These are phyloP conservation scores for Phrixothrix hirtus DNA, from an alignment of 2,888 invertebrate genomes.

Conservation along the genomic window DNA sequence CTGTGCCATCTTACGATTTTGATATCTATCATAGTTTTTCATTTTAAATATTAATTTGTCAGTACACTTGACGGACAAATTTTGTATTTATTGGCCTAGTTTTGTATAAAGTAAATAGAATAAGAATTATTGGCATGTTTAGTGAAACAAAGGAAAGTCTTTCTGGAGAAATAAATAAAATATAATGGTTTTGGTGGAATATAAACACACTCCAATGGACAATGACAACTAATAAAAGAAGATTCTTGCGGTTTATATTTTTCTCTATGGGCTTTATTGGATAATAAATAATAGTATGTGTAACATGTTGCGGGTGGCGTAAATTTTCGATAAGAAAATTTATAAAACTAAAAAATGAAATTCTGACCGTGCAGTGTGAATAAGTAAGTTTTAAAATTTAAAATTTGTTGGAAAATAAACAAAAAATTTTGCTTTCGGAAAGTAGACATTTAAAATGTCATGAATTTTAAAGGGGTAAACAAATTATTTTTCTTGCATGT, in stretches of 20 bases:
- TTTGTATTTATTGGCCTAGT: too few species aligned
- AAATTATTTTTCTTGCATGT: slow-evolving; percentile 7
- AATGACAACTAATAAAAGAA: slow-evolving; percentile 10
- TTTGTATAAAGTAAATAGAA: too few species aligned
- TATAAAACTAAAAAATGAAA: slow-evolving; percentile 1
- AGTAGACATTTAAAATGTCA: slow-evolving; percentile 7
- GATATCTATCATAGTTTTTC: not conserved
- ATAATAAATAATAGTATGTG: slow-evolving; percentile 14
- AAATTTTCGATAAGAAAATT: slow-evolving; percentile 5
- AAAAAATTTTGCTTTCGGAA: slow-evolving; percentile 13
- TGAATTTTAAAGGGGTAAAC: slow-evolving; percentile 8
- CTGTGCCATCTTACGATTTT: too few species aligned
- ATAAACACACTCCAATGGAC: slow-evolving; percentile 3
- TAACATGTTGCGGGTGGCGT: slow-evolving; percentile 5
- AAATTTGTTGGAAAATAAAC: slow-evolving; percentile 4
- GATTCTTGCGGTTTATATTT: slow-evolving; percentile 12
- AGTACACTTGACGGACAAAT: too few species aligned
- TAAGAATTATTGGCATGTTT: too few species aligned
- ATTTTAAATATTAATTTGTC: too few species aligned
- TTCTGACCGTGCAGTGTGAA: not conserved
- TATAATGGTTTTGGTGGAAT: slow-evolving; percentile 1
- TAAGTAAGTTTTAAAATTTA: not conserved
- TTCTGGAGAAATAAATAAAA: too few species aligned
- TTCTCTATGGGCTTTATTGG: slow-evolving; percentile 8
- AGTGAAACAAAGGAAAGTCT: too few species aligned